Conservation (phyloP, 2,113 vertebrate species). For the Himantopus leucocephalus region DNA sequence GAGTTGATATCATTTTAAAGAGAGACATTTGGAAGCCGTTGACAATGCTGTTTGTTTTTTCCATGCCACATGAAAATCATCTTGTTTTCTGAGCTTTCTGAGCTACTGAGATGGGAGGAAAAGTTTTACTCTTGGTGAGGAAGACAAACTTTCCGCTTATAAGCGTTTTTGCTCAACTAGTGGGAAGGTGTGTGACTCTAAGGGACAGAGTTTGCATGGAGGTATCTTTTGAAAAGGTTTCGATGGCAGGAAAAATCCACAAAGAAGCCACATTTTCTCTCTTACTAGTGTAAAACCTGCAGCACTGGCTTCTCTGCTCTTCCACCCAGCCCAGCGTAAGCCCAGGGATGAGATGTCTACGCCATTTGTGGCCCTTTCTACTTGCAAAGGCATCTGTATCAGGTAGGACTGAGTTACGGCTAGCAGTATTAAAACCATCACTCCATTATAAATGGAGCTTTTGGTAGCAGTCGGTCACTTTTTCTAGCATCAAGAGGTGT, state of each 20-base stretch:
- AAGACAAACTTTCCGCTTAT: not conserved
- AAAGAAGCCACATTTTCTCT: not conserved
- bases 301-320: not conserved
- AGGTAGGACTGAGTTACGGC: not conserved
- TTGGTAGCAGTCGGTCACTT: rapidly evolving
- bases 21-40: not conserved
- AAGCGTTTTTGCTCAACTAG: not conserved
- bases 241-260: not conserved
- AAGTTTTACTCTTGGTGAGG: not conserved
- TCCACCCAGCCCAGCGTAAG: not conserved
- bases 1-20: rapidly evolving
- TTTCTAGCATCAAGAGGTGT: not conserved
- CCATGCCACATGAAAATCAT: rapidly evolving
- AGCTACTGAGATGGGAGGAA: not conserved
- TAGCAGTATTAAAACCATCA: not conserved
- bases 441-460: not conserved
- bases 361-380: not conserved
- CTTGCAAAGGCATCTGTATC: not conserved
- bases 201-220: not conserved
- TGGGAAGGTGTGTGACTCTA: not conserved
- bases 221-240: not conserved
- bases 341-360: not conserved
- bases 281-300: not conserved
- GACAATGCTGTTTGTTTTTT: not conserved
- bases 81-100: not conserved